These are phyloP conservation scores for Tragelaphus buxtoni DNA, from an alignment of 2,113 vertebrate genomes.

Conservation along the genomic window DNA sequence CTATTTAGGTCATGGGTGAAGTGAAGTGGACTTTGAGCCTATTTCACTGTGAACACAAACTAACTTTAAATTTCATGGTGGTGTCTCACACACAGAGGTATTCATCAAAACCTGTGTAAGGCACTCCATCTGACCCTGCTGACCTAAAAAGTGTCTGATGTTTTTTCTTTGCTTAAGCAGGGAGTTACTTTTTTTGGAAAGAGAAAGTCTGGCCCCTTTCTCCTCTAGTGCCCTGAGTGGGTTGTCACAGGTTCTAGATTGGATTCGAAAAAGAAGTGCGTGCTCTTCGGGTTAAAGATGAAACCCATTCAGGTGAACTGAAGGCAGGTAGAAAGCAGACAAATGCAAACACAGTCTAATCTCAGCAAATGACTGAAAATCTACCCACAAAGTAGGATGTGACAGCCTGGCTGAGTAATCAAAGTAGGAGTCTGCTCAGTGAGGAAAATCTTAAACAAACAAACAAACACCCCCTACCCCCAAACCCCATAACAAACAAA, in stretches of 20 bases:
- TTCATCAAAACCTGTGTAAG: background rate
- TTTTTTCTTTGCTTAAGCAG: background rate
- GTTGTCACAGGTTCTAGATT: background rate
- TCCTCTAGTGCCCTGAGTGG: background rate
- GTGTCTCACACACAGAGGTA: background rate
- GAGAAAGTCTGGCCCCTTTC: background rate
- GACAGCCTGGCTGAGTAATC: background rate
- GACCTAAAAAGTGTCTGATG: background rate
- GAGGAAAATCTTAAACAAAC: background rate
- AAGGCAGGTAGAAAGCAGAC: conserved; percentile 4
- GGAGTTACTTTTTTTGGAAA: background rate
- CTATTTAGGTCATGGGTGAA: background rate
- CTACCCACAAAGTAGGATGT: background rate
- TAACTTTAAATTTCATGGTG: background rate
- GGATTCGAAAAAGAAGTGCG: background rate
- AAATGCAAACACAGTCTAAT: background rate
- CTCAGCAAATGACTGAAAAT: background rate
- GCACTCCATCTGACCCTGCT: background rate
- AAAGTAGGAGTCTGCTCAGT: background rate
- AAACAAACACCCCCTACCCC: background rate
- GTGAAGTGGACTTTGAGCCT: background rate
- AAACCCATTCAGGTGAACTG: background rate
- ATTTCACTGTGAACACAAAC: background rate
- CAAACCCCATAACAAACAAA: background rate
- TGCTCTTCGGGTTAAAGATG: background rate